These are phyloP conservation scores for Taphrorychus bicolor DNA, from an alignment of 2,888 invertebrate species.

Conservation along the genomic window DNA sequence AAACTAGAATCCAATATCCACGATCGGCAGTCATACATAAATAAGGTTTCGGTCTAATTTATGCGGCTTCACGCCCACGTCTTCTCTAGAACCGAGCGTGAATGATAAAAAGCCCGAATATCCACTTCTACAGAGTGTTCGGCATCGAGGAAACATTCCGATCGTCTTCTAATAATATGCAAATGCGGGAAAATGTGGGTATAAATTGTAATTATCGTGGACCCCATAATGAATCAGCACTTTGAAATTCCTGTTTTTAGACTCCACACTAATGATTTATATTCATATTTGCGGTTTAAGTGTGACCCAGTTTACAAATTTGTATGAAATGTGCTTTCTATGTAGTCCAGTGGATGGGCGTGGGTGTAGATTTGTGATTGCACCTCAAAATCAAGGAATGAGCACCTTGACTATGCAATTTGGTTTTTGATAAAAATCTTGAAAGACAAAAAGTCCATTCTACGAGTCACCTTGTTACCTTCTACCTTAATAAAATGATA, in stretches of 20 bases:
- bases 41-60: neutral
- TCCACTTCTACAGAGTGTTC: too few species aligned
- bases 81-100: neutral
- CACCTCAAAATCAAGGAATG: too few species aligned
- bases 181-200: neutral
- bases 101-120: neutral
- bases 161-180: neutral
- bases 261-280: neutral
- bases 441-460: too few species aligned
- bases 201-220: neutral
- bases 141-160: too few species aligned
- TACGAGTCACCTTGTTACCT: too few species aligned
- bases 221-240: neutral
- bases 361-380: too few species aligned
- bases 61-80: neutral
- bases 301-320: neutral
- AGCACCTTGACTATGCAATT: too few species aligned
- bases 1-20: neutral
- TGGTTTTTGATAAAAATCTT: too few species aligned
- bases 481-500: too few species aligned
- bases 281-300: neutral
- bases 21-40: neutral
- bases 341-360: too few species aligned
- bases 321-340: too few species aligned
- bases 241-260: neutral